Percentiles rank a stretch among this genome's conserved stretches.
Evolutionary conservation across 2,888 invertebrate genomes (phyloP).

Genomic region (Atethmia centrago): DNA sequence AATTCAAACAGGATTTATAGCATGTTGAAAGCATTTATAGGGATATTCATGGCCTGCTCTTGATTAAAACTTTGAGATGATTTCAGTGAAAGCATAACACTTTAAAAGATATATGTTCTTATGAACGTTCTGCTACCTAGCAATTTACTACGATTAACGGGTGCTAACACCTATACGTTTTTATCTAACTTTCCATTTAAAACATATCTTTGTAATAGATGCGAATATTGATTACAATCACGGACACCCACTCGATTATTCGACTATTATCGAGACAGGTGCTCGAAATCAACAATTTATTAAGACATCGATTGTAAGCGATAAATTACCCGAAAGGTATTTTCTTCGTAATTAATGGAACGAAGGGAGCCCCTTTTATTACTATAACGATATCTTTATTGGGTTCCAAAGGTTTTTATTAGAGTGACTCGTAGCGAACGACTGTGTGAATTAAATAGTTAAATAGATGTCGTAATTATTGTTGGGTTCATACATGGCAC

Average conservation of each 20-base stretch:
- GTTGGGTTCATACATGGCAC: slow-evolving; percentile 26
- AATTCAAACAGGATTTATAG: slow-evolving; percentile 52
- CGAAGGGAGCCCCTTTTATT: slow-evolving; percentile 80
- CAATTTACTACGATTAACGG: slow-evolving; percentile 55
- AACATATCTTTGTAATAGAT: slow-evolving; percentile 58
- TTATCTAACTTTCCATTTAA: slow-evolving; percentile 52
- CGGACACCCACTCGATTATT: slow-evolving; percentile 72
- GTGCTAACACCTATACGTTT: slow-evolving; percentile 50
- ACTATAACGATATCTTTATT: slow-evolving; percentile 84
- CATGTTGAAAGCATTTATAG: slow-evolving; percentile 54
- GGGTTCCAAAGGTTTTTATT: slow-evolving; percentile 77
- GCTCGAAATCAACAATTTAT: slow-evolving; percentile 83
- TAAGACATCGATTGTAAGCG: slow-evolving; percentile 78
- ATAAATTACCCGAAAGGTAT: slow-evolving; percentile 83
- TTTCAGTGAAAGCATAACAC: slow-evolving; percentile 49
- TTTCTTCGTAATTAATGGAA: slow-evolving; percentile 82
- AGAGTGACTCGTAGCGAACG: slow-evolving; percentile 62
- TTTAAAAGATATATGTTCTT: slow-evolving; percentile 54
- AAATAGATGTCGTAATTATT: slow-evolving; percentile 64
- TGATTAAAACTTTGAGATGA: slow-evolving; percentile 59
- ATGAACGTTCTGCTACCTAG: slow-evolving; percentile 36
- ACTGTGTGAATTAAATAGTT: slow-evolving; percentile 65
- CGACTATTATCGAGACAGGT: slow-evolving; percentile 71
- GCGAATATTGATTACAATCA: slow-evolving; percentile 73
- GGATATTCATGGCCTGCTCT: slow-evolving; percentile 49